Conservation (phyloP, 2,797 vertebrate species). For the Argentina silus region DNA sequence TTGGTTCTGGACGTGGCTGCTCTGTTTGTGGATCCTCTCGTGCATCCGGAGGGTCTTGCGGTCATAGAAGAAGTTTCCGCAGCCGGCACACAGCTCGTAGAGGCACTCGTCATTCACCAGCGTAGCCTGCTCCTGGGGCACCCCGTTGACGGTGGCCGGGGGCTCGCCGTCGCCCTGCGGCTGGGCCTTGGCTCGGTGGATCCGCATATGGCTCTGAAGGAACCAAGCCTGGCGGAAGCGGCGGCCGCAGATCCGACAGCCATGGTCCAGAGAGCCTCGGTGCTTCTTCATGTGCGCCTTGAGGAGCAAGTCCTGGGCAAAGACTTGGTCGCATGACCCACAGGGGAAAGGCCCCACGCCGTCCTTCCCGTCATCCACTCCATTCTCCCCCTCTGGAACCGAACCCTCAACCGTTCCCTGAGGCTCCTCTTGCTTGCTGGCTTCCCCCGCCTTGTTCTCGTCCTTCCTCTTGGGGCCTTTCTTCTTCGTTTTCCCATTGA, state of each 20-base stretch:
- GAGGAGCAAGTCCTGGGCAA: slow-evolving; percentile 91
- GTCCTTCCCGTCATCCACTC: slow-evolving; percentile 19
- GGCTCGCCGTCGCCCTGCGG: slow-evolving; percentile 69
- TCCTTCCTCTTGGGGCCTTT: slow-evolving; percentile 83
- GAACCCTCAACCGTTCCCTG: slow-evolving; percentile 77
- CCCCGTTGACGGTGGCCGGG: slow-evolving; percentile 89
- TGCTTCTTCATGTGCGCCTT: slow-evolving; percentile 98
- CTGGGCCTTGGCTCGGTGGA: slow-evolving; percentile 87
- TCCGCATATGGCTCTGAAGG: slow-evolving; percentile 98
- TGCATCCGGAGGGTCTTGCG: slow-evolving; percentile 86
- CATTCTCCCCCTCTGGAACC: slow-evolving; percentile 74
- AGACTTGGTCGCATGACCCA: slow-evolving; percentile 90
- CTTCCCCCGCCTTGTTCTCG: slow-evolving; percentile 49
- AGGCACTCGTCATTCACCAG: slow-evolving; percentile 88
- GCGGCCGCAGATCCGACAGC: slow-evolving; percentile 94
- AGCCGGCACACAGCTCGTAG: slow-evolving; percentile 94
- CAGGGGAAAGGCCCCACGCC: slow-evolving; percentile 83
- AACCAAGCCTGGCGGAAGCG: slow-evolving; percentile 98
- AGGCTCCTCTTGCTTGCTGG: slow-evolving; percentile 70
- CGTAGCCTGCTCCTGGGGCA: slow-evolving; percentile 84
- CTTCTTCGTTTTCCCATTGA: slow-evolving; percentile 85
- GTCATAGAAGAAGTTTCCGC: slow-evolving; percentile 93
- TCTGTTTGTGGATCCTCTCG: slow-evolving; percentile 83
- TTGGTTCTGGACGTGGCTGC: slow-evolving; percentile 41
- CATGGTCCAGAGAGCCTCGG: slow-evolving; percentile 89